Evolutionary conservation across 2,888 invertebrate species (phyloP), one percentile per base, ranked within the genome.

Genomic region (Agrochola circellaris): DNA sequence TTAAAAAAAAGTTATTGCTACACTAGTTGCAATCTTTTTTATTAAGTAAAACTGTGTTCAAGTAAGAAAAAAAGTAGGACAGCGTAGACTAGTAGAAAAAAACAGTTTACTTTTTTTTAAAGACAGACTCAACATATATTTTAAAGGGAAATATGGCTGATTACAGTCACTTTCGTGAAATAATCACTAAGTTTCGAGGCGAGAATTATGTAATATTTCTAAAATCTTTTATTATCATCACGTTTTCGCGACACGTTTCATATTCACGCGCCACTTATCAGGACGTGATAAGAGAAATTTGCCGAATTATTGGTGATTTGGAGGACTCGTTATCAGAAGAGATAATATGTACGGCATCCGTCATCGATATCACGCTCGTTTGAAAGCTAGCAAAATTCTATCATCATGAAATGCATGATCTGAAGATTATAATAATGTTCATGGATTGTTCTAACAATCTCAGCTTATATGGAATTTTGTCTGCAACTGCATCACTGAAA

Each of bases 191-290:
- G 45, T 23, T 78, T 38, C 6, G 23, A 58, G 34, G 6, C 26
- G 17, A 6, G 5, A 48, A 81, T 62, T 56, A 62, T 73, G n/a
- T 38, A 56, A 48, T 74, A 62, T 48, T 30, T n/a, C 1, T 20
- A 30, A 60, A 30, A 17, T 34, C 13, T 45, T 48, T 60, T 60
- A 61, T 82, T 61, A 65, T 54, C n/a, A 66, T 56, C 67, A 83
- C 83, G 83, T 79, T 82, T 82, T 62, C 2, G 56, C 56, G 48
- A 51, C 83, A 79, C 83, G 83, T 79, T 83, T 62, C 23, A 20
- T 34, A 11, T 2, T 45, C 66, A 62, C 56, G 66, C 62, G 78
- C 9, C 17, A 54, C 20, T 66, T 56, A 79, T 79, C 62, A 34
- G n/a, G 15, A 26, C 17, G 8, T 51, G 78, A 79, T 62, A 77